These are phyloP conservation scores for Nomada ruficornis DNA, from an alignment of 2,888 invertebrate species.

Conservation along the genomic window DNA sequence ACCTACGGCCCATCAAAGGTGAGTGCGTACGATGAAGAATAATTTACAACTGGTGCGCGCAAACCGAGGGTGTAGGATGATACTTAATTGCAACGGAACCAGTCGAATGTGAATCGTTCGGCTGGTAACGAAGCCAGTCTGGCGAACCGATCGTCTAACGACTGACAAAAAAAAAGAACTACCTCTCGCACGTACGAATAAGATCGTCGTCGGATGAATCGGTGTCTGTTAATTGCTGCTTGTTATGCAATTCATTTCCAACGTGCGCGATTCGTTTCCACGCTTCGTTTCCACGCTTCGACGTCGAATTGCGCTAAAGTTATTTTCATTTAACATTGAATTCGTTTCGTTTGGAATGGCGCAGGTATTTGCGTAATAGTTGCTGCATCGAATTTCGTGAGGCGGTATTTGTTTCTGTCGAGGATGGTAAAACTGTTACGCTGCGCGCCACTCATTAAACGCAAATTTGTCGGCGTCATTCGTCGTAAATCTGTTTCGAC, in stretches of 20 bases:
- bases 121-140: slow-evolving; percentile 1
- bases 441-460: slow-evolving; percentile 31
- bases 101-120: slow-evolving; percentile 12
- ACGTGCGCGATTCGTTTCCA: neutral
- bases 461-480: slow-evolving; percentile 46
- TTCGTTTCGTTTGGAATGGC: too few relatives aligned
- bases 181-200: neutral
- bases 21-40: slow-evolving; percentile 48
- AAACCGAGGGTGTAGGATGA: slow-evolving; percentile 9
- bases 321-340: too few relatives aligned
- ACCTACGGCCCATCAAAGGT: slow-evolving; percentile 52
- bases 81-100: slow-evolving; percentile 42
- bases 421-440: neutral
- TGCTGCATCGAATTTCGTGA: neutral
- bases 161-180: neutral
- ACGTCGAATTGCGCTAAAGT: too few relatives aligned
- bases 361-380: too few relatives aligned
- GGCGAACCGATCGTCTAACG: slow-evolving; percentile 17
- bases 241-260: slow-evolving; percentile 16
- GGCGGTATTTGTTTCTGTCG: neutral
- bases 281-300: too few relatives aligned
- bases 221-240: neutral
- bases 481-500: slow-evolving; percentile 54
- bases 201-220: neutral
- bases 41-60: slow-evolving; percentile 47